These are phyloP conservation scores for Polypterus bichir DNA, from an alignment of 2,113 vertebrate genomes.

Conservation along the genomic window DNA sequence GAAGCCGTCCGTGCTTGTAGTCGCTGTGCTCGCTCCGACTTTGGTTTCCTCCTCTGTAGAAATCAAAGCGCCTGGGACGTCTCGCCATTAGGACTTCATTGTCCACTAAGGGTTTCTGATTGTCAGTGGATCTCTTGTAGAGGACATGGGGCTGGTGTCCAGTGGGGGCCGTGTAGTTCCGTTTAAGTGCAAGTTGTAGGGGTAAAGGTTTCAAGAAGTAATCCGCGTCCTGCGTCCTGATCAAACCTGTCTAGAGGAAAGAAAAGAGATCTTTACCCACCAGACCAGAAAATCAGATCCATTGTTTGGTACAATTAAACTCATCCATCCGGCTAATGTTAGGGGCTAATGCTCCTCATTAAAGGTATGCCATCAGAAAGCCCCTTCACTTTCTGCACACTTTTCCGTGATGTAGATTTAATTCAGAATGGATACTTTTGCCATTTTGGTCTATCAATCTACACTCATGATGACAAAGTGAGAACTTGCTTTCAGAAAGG, in stretches of 20 bases:
- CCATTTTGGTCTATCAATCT: too few relatives aligned
- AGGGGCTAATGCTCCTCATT: too few relatives aligned
- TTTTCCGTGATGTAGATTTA: too few relatives aligned
- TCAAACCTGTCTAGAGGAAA: constrained; percentile 68
- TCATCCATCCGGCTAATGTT: too few relatives aligned
- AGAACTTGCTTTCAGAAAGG: too few relatives aligned
- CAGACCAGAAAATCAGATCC: background rate
- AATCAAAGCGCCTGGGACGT: constrained; percentile 13
- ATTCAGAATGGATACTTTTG: too few relatives aligned
- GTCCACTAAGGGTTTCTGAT: background rate
- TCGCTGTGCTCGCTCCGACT: constrained; percentile 11
- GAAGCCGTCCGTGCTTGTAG: constrained; percentile 28
- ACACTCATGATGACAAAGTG: too few relatives aligned
- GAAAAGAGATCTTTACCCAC: constrained; percentile 27
- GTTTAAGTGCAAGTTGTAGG: constrained; percentile 32
- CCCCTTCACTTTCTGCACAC: too few relatives aligned
- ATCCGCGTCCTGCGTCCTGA: constrained; percentile 65
- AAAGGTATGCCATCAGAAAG: too few relatives aligned
- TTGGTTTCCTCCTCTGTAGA: background rate
- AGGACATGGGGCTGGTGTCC: constrained; percentile 63
- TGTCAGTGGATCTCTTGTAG: constrained; percentile 49
- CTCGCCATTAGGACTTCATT: constrained; percentile 12
- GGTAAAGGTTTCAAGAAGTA: constrained; percentile 69
- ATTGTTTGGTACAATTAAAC: too few relatives aligned
- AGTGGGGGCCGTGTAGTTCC: constrained; percentile 30